These are phyloP conservation scores for Sepiola atlantica DNA, from an alignment of 2,888 invertebrate genomes.

Conservation along the genomic window DNA sequence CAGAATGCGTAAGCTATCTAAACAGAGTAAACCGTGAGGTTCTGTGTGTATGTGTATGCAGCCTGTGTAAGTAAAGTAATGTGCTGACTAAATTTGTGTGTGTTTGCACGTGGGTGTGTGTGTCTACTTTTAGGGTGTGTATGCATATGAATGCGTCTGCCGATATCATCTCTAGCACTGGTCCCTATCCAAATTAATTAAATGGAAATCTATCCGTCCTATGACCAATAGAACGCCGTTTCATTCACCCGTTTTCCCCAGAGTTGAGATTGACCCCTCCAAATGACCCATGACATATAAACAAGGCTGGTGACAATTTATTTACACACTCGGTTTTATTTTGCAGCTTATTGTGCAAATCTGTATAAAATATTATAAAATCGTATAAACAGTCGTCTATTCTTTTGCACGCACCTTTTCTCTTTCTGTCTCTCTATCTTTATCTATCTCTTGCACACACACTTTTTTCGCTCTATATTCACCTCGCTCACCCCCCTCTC, in stretches of 20 bases:
- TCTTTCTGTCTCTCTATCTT: too few species aligned
- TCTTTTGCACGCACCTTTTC: not conserved
- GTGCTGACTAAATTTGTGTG: not conserved
- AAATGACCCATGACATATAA: not conserved
- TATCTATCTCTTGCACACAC: too few species aligned
- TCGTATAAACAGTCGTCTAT: not conserved
- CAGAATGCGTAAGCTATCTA: too few species aligned
- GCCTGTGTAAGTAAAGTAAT: not conserved
- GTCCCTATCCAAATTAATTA: slow-evolving; percentile 18
- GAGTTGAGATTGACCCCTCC: not conserved
- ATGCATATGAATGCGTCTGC: not conserved
- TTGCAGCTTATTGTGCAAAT: not conserved
- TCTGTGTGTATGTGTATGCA: too few species aligned
- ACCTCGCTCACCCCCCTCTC: too few species aligned
- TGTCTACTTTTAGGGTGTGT: not conserved
- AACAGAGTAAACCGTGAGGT: too few species aligned
- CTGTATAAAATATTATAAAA: not conserved
- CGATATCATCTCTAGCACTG: not conserved
- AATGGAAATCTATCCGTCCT: not conserved
- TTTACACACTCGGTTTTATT: not conserved
- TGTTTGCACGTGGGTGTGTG: not conserved
- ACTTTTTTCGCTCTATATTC: too few species aligned
- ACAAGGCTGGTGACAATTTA: not conserved
- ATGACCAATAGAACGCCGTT: not conserved
- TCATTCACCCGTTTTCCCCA: not conserved